Evolutionary conservation across 2,888 invertebrate species (phyloP).

Genomic region (Scaptomyza parva): DNA sequence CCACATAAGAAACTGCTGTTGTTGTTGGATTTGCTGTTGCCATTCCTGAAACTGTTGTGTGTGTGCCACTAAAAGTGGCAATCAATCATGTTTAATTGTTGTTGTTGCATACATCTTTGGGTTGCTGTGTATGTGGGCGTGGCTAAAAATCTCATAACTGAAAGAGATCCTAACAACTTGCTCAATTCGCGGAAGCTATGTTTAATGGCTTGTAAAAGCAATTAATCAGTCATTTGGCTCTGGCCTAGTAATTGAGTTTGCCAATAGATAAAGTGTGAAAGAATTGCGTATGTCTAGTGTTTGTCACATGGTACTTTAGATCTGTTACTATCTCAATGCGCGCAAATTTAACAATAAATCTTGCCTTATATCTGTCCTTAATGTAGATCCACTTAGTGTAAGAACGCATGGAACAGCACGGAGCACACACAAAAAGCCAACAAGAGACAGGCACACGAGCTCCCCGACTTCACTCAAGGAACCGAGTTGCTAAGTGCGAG

Average conservation of each 20-base stretch:
- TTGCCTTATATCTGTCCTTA: slow-evolving; percentile 40
- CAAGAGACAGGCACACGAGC: slow-evolving; percentile 9
- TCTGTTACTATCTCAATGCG: slow-evolving; percentile 26
- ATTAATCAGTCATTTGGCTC: slow-evolving; percentile 50
- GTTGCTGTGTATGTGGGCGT: slow-evolving; percentile 18
- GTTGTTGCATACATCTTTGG: slow-evolving; percentile 3
- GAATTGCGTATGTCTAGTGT: background rate
- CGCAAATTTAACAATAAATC: slow-evolving; percentile 69
- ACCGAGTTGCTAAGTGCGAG: no score
- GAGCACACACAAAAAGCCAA: slow-evolving; percentile 6
- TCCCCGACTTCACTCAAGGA: slow-evolving; percentile 28
- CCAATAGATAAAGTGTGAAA: background rate
- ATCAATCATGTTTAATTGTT: slow-evolving; percentile 53
- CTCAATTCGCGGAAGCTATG: slow-evolving; percentile 39
- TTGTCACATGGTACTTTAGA: background rate
- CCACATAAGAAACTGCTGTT: slow-evolving; percentile 13
- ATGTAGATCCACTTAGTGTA: slow-evolving; percentile 65
- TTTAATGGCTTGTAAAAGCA: slow-evolving; percentile 37
- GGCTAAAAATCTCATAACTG: slow-evolving; percentile 48
- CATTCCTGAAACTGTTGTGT: no score
- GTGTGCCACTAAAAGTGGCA: slow-evolving; percentile 45
- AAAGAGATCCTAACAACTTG: slow-evolving; percentile 33
- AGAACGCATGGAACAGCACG: slow-evolving; percentile 29
- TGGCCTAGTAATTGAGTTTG: slow-evolving; percentile 28
- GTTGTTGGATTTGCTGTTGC: background rate